Base-by-base conservation (phyloP, 2,113 vertebrate species). In the Myotis lucifugus region DNA sequence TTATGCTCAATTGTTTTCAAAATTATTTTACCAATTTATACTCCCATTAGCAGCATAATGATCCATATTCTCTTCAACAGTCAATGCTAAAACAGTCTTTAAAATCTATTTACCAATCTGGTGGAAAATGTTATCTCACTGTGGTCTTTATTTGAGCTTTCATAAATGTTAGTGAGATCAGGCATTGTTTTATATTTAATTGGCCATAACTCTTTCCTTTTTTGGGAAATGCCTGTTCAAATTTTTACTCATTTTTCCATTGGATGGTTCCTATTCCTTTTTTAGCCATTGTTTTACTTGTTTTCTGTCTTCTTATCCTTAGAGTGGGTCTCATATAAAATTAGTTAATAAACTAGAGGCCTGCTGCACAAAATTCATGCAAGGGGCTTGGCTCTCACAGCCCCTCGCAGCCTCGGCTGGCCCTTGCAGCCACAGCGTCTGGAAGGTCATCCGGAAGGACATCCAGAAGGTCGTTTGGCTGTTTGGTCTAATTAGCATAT, bases 1-100 rank as follows among this genome's bases (percentile, higher is more conserved):
- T 52, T 50, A 86, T 77, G 15, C 8, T 73, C 34, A 40, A 93
- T 21, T 73, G n/a, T 72, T 92, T 89, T 34, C 37, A 48, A 86
- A 94, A 85, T 70, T 85, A 64, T 56, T 90, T 50, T 82, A 42
- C 29, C 85, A 82, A 50, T 52, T 92, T 74, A 61, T 42, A 46
- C 4, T 84, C 4, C 54, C 17, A 64, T 56, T 18, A 85, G 70
- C 25, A 84, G 37, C 15, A 40, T 29, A 54, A 29, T 52, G n/a
- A 88, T 32, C 1, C 13, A 66, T 40, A 56, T 76, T 76, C 27
- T 72, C 48, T n/a, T 23, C 42, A 74, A 64, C 2, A 32, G 17
- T 42, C 21, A 56, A 18, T n/a, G 23, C 52, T 76, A 77, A 76
- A 83, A 40, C 3, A 72, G 46, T 78, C 10, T 29, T 88, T 74